These are phyloP conservation scores for Mesochorus sp. DNA, from an alignment of 2,888 invertebrate species.

Conservation along the genomic window DNA sequence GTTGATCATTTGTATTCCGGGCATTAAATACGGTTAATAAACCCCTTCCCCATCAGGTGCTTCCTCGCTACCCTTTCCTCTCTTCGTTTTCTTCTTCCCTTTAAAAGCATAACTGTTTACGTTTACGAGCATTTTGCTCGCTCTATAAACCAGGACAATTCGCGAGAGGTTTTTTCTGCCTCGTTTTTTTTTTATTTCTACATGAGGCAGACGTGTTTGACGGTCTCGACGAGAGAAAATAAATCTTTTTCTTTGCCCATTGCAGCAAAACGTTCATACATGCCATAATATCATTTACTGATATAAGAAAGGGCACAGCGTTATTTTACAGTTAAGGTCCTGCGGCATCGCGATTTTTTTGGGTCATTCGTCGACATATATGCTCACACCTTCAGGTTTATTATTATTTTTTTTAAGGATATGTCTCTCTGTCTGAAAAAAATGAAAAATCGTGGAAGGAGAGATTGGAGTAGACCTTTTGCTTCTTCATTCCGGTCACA, in stretches of 20 bases:
- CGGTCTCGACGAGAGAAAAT: constrained; percentile 27
- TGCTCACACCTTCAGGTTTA: no score
- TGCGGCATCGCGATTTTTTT: background rate
- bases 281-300: background rate
- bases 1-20: constrained; percentile 78
- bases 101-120: constrained; percentile 73
- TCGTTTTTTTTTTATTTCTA: constrained; percentile 38
- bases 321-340: background rate
- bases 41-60: constrained; percentile 55
- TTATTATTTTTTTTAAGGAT: no score
- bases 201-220: no score
- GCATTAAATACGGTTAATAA: constrained; percentile 75
- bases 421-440: no score
- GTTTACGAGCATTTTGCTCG: constrained; percentile 77
- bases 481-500: constrained; percentile 55
- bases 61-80: constrained; percentile 28
- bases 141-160: constrained; percentile 72
- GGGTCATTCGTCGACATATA: no score
- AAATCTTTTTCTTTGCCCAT: constrained; percentile 35
- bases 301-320: background rate
- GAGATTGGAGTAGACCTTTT: constrained; percentile 22
- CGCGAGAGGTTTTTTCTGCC: constrained; percentile 50
- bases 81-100: constrained; percentile 30
- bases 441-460: constrained; percentile 11
- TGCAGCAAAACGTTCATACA: constrained; percentile 1